phyloP scores from a whole-genome alignment of 2,113 vertebrate genomes.

The Seriola aureovittata region DNA sequence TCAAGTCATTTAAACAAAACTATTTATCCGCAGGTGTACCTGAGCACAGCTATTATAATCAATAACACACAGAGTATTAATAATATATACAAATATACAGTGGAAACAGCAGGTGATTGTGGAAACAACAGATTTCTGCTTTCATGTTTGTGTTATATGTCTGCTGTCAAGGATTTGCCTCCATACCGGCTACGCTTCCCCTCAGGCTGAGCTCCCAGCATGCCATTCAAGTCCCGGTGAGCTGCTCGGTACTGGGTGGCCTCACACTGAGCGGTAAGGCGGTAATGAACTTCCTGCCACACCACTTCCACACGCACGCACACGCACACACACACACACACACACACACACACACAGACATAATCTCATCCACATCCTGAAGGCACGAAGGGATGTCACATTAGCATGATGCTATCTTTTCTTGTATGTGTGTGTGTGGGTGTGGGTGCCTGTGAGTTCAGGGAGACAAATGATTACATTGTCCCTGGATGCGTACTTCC shows the following conservation, averaged over 20 bases:
- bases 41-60: not conserved
- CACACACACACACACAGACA: conserved; percentile 25
- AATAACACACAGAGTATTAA: conserved; percentile 31
- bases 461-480: conserved; percentile 72
- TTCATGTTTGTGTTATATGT: conserved; percentile 13
- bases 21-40: conserved; percentile 26
- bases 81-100: conserved; percentile 26
- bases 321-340: not conserved
- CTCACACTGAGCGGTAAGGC: conserved; percentile 37
- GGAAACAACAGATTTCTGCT: conserved; percentile 21
- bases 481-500: conserved; percentile 68
- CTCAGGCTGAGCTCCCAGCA: conserved; percentile 66
- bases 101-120: conserved; percentile 20
- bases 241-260: conserved; percentile 27
- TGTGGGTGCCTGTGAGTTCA: conserved; percentile 44
- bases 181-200: conserved; percentile 42
- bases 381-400: conserved; percentile 55
- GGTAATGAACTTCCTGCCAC: conserved; percentile 70
- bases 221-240: conserved; percentile 43
- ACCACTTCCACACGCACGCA: conserved; percentile 11
- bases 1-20: conserved; percentile 15
- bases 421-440: conserved; percentile 18
- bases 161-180: conserved; percentile 13
- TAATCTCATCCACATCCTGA: conserved; percentile 49
- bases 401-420: conserved; percentile 66